A percentile compares a stretch with the other conserved stretches of the same genome.
phyloP scores from a whole-genome alignment of 2,113 vertebrate species.

The Mesocricetus auratus region DNA sequence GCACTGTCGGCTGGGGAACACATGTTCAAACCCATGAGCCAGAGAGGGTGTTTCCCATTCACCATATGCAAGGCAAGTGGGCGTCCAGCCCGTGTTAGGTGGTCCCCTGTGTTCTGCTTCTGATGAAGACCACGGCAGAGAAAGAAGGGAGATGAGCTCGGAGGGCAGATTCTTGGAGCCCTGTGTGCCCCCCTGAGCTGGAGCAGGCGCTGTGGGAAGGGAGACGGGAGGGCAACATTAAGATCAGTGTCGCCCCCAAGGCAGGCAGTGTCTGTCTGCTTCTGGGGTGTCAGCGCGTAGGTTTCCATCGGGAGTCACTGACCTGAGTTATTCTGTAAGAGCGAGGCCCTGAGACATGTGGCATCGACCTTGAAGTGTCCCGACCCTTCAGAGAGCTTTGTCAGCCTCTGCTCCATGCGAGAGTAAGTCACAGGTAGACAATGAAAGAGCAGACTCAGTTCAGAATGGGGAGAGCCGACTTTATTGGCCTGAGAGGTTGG shows the following conservation, averaged over 20 bases:
- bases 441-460: not conserved
- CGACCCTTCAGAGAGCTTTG: not conserved
- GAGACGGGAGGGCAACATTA: not conserved
- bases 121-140: not conserved
- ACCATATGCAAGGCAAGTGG: not conserved
- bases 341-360: not conserved
- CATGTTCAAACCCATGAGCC: not conserved
- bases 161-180: not conserved
- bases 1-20: not conserved
- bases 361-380: too few species aligned
- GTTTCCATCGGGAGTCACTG: not conserved
- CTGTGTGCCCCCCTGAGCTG: not conserved
- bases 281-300: fast-evolving
- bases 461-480: not conserved
- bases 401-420: not conserved
- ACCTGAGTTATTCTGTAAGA: not conserved
- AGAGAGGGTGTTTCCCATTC: not conserved
- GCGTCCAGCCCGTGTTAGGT: not conserved
- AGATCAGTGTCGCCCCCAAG: not conserved
- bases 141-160: not conserved
- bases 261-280: fast-evolving
- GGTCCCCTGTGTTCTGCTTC: not conserved
- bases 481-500: not conserved
- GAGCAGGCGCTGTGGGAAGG: not conserved
- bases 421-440: not conserved